Evolutionary conservation across 2,113 vertebrate genomes (phyloP), one percentile per base, ranked within the genome.

Genomic region (Paramormyrops kingsleyae): DNA sequence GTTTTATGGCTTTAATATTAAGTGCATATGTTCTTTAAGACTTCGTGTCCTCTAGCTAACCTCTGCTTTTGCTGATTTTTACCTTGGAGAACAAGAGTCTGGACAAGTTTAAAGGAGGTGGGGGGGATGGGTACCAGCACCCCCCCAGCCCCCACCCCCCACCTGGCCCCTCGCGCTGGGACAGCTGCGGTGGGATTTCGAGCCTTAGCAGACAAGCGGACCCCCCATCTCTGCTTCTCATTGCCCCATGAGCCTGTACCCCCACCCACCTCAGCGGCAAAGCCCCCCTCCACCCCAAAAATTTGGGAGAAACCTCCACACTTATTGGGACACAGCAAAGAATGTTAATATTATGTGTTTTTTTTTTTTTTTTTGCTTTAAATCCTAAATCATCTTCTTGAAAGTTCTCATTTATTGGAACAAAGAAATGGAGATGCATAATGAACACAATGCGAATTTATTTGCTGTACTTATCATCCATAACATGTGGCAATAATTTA

Each of bases 1-100:
- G 97, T 98, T 98, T 99, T 98, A 98, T 96, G 97, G 95, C 97
- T 95, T 95, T 97, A 97, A 97, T 98, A 99, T 98, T 97, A 97
- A 98, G 96, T 97, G 97, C 97, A 98, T 97, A 96, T 98, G 98
- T 98, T 99, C 97, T 97, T 98, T 97, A 98, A 97, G 97, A 97
- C 97, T 95, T 92, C 91, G 93, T 97, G 98, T 98, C 97, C 97
- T 97, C 96, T 96, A 96, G 96, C 95, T 98, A 97, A 98, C 97
- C 98, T 96, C 96, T 50, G 94, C 95, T 95, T 97, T 97, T 97
- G 95, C 95, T 94, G 12, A 88, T 83, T 89, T 96, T 93, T 94
- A 94, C 93, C 95, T 93, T 90, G 94, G 92, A 90, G 91, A 87
- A 92, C 56, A 74, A 87, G 46, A 88, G 74, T 87, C 85, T 87